These are phyloP conservation scores for Dipus sagitta DNA, from an alignment of 2,797 vertebrate species.

Conservation along the genomic window DNA sequence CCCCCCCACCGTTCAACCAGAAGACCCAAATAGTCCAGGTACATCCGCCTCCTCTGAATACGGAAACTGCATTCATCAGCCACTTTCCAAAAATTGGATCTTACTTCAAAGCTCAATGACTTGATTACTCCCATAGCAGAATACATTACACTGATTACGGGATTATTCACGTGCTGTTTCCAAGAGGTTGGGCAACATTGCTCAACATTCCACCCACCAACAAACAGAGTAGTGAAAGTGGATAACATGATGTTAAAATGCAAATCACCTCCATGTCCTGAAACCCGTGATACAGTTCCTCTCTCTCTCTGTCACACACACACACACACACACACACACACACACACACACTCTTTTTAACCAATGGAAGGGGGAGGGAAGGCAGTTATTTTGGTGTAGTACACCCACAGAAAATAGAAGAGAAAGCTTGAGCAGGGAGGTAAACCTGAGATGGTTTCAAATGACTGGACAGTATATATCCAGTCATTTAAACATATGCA, in stretches of 20 bases:
- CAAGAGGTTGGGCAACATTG: constrained; percentile 79
- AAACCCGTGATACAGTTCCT: not conserved
- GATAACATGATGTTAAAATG: constrained; percentile 46
- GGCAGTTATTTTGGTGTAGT: not conserved
- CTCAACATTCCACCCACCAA: constrained; percentile 64
- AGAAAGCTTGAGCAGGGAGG: not conserved
- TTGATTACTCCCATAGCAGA: constrained; percentile 82
- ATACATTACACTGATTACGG: constrained; percentile 80
- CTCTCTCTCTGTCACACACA: not conserved
- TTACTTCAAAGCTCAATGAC: constrained; percentile 81
- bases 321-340: too few species aligned
- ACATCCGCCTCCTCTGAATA: constrained; percentile 74
- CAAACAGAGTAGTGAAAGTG: constrained; percentile 66
- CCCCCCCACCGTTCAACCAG: constrained; percentile 65
- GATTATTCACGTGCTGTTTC: constrained; percentile 72
- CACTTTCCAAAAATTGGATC: constrained; percentile 80
- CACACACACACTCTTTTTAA: not conserved
- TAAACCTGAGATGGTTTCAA: not conserved
- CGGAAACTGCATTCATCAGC: constrained; percentile 78
- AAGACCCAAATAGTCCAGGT: constrained; percentile 83
- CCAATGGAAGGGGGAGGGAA: not conserved
- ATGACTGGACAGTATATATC: not conserved
- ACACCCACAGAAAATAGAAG: constrained; percentile 40
- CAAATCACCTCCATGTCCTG: not conserved
- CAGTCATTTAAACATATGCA: not conserved